Conservation (phyloP, 2,888 invertebrate genomes). For the Laspeyria flexula region DNA sequence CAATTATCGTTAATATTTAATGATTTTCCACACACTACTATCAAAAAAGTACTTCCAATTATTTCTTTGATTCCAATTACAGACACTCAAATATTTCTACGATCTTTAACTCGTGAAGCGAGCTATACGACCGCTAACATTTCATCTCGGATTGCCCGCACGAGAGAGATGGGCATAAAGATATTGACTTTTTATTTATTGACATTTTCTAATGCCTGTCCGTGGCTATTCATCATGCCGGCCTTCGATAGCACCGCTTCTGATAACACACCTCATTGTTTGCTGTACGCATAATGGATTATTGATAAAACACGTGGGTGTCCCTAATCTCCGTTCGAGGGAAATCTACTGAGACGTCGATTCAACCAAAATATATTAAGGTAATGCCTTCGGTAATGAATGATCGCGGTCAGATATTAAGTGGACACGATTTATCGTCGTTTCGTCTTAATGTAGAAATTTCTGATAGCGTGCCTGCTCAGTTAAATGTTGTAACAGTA, state of each 20-base stretch:
- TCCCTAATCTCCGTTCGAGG: slow-evolving; percentile 73
- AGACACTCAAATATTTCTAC: slow-evolving; percentile 20
- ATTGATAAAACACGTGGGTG: slow-evolving; percentile 85
- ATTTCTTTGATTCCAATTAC: slow-evolving; percentile 34
- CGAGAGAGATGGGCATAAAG: slow-evolving; percentile 63
- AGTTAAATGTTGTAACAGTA: slow-evolving; percentile 74
- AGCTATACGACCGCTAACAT: slow-evolving; percentile 32
- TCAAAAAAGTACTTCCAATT: slow-evolving; percentile 28
- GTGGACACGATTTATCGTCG: slow-evolving; percentile 75
- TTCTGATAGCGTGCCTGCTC: slow-evolving; percentile 69
- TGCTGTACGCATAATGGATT: slow-evolving; percentile 83
- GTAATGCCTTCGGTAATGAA: slow-evolving; percentile 72
- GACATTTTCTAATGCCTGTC: slow-evolving; percentile 82
- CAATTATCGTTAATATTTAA: slow-evolving; percentile 9
- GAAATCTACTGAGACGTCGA: slow-evolving; percentile 71
- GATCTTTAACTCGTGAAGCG: slow-evolving; percentile 24
- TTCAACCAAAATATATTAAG: slow-evolving; percentile 69
- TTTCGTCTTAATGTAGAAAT: slow-evolving; percentile 71
- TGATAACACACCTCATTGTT: slow-evolving; percentile 83
- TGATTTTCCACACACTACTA: slow-evolving; percentile 13
- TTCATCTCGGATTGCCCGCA: slow-evolving; percentile 62
- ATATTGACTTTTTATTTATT: slow-evolving; percentile 84
- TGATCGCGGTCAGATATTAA: slow-evolving; percentile 77
- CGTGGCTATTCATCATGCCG: slow-evolving; percentile 75
- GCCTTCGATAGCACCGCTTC: slow-evolving; percentile 63